A percentile compares a stretch with the other conserved stretches of the same genome.
Conservation (phyloP, 2,113 vertebrate species). For the Anolis sagrei region DNA sequence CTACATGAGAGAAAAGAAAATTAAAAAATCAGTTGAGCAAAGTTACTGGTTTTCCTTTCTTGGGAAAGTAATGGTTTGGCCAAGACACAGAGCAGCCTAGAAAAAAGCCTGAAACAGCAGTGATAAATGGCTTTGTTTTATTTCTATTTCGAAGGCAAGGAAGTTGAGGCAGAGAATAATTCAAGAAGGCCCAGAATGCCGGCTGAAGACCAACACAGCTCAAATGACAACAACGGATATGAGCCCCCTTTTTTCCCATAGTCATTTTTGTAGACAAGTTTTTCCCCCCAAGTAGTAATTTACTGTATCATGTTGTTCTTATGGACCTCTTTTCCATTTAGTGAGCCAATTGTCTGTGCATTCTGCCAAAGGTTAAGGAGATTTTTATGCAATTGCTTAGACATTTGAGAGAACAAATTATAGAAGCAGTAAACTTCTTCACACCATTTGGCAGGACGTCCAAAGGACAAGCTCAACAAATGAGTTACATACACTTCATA, state of each 20-base stretch:
- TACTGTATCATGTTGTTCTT: neutral
- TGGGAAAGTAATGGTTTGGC: neutral
- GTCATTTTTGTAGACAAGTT: neutral
- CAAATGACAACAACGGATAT: neutral
- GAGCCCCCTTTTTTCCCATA: neutral
- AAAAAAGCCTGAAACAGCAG: neutral
- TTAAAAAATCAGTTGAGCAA: neutral
- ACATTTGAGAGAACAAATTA: neutral
- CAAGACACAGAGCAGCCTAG: neutral
- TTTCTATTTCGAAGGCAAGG: neutral
- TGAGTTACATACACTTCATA: neutral
- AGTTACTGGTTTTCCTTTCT: neutral
- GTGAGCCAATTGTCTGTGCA: neutral
- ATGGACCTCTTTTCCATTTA: neutral
- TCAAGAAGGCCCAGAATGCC: neutral
- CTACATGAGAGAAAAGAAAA: constrained; percentile 69
- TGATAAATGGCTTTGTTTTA: rapidly evolving
- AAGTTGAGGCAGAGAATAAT: neutral
- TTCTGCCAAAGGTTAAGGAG: neutral
- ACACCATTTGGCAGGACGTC: neutral
- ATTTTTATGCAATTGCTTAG: neutral
- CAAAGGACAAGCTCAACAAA: neutral
- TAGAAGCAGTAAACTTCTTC: neutral
- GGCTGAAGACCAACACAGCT: neutral
- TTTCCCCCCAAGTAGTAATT: neutral